phyloP scores from a whole-genome alignment of 1,140 invertebrate genomes.

The Eueides isabella region DNA sequence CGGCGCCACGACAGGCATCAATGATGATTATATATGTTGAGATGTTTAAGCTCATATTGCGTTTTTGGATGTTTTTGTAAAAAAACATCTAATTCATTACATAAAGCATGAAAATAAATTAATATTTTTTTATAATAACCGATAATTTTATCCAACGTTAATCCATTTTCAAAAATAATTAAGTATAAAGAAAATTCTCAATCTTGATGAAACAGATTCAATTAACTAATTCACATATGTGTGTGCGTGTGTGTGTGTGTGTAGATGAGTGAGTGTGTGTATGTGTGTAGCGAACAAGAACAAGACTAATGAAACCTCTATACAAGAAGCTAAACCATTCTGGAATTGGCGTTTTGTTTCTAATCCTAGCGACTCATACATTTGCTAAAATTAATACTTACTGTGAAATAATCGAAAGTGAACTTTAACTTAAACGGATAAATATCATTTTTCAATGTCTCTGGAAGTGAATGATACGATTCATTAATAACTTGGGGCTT shows the following conservation, averaged over 20 bases:
- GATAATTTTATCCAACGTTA: no score
- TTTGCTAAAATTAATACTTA: slow-evolving; percentile 4
- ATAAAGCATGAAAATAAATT: no score
- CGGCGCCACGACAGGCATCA: no score
- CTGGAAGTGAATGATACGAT: background rate
- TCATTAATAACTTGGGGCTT: slow-evolving; percentile 9
- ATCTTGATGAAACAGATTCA: background rate
- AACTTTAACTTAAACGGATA: background rate
- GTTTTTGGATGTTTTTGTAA: no score
- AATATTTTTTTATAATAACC: no score
- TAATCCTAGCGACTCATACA: slow-evolving; percentile 13
- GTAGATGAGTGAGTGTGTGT: no score
- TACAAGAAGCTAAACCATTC: slow-evolving; percentile 10
- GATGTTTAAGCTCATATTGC: no score
- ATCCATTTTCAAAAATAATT: no score
- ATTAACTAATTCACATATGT: background rate
- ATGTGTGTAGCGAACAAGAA: background rate
- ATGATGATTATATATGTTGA: no score
- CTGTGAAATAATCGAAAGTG: background rate
- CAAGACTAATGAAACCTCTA: background rate
- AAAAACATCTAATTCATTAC: no score
- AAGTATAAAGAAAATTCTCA: background rate
- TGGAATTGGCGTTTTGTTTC: background rate
- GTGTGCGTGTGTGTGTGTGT: background rate
- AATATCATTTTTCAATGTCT: background rate